Percentiles rank a stretch among this genome's conserved stretches.
Conservation (phyloP, 2,888 invertebrate genomes). For the Leptogaster cylindrica region DNA sequence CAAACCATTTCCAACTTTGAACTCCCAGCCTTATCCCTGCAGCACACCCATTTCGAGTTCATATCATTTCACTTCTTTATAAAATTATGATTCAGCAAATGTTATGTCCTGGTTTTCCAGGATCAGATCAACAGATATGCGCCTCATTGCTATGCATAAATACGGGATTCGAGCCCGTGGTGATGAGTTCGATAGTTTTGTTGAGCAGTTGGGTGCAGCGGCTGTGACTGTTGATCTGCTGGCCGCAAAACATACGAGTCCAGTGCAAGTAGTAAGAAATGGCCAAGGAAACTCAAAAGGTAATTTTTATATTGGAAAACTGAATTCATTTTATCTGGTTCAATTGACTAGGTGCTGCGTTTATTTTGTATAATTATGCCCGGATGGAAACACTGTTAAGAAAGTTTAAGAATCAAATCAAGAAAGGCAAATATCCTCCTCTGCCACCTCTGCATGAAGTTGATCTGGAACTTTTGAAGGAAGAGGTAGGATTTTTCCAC, state of each 20-base stretch:
- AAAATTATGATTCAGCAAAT: neutral
- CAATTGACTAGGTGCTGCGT: slow-evolving; percentile 68
- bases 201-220: slow-evolving; percentile 69
- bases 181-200: slow-evolving; percentile 65
- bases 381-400: slow-evolving; percentile 71
- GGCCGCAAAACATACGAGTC: slow-evolving; percentile 68
- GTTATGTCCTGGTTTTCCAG: slow-evolving; percentile 55
- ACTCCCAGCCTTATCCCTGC: no score
- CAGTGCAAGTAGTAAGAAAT: slow-evolving; percentile 64
- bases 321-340: neutral
- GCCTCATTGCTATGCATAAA: slow-evolving; percentile 72
- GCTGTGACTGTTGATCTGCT: slow-evolving; percentile 73
- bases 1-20: no score
- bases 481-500: slow-evolving; percentile 65
- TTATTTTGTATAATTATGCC: slow-evolving; percentile 80
- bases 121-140: slow-evolving; percentile 69
- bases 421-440: slow-evolving; percentile 66
- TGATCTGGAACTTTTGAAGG: slow-evolving; percentile 69
- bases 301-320: slow-evolving; percentile 30
- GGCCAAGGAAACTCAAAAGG: slow-evolving; percentile 57
- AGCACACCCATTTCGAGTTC: no score
- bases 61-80: no score
- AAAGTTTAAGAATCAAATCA: slow-evolving; percentile 68
- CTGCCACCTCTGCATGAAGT: slow-evolving; percentile 67
- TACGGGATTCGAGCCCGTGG: slow-evolving; percentile 66